These are phyloP conservation scores for Chironomus tentans DNA, from an alignment of 2,888 invertebrate genomes.

Conservation along the genomic window DNA sequence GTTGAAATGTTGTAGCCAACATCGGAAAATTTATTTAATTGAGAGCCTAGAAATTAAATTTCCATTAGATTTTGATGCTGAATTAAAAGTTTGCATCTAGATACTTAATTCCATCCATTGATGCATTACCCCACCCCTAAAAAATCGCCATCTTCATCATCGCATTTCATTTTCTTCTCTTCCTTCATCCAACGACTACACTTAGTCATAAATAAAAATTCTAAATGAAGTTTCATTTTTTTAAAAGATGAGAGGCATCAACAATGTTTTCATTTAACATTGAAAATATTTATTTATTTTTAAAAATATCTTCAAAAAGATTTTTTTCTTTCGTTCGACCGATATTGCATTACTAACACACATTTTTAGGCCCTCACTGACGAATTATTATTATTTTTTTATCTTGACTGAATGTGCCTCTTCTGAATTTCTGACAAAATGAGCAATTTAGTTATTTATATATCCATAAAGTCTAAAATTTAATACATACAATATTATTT, in stretches of 20 bases:
- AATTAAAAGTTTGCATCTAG: no score
- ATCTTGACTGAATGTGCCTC: not conserved
- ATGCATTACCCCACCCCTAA: no score
- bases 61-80: no score
- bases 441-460: constrained; percentile 25
- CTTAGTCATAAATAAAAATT: not conserved
- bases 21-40: no score
- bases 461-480: not conserved
- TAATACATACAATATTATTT: not conserved
- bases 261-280: constrained; percentile 3
- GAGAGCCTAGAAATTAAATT: no score
- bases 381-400: no score
- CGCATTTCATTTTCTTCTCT: not conserved
- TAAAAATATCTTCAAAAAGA: not conserved
- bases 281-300: constrained; percentile 11
- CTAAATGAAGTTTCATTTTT: no score
- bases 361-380: not conserved
- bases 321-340: not conserved
- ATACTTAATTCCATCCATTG: no score
- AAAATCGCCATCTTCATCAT: no score
- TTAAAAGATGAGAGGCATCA: no score
- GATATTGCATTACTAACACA: constrained; percentile 27
- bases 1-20: no score
- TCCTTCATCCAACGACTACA: not conserved
- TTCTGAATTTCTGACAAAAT: constrained; percentile 2